Evolutionary conservation across 2,113 vertebrate genomes (phyloP).

Genomic region (Sylvietta virens): DNA sequence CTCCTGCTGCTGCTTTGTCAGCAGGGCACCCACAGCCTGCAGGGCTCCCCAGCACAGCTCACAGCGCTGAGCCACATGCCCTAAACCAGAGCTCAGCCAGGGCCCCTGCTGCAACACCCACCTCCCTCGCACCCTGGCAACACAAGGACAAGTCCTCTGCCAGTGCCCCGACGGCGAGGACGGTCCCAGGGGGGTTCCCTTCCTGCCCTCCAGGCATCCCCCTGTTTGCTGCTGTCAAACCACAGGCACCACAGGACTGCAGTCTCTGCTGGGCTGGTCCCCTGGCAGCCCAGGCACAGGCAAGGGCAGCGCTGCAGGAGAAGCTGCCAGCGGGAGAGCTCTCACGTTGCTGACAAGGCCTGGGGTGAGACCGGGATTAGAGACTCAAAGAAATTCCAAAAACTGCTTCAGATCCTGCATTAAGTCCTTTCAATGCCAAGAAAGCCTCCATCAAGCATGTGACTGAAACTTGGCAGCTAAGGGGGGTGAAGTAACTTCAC

Average conservation of each 20-base stretch:
- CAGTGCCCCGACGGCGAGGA: fast-evolving
- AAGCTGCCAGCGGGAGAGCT: neutral
- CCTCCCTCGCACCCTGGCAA: neutral
- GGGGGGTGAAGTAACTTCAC: slow-evolving; percentile 2
- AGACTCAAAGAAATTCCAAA: neutral
- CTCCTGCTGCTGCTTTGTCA: neutral
- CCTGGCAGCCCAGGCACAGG: fast-evolving
- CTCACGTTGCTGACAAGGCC: neutral
- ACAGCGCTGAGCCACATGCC: fast-evolving
- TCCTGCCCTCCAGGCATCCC: neutral
- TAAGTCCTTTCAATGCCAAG: neutral
- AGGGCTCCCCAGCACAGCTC: fast-evolving
- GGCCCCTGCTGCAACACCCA: neutral
- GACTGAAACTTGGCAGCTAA: slow-evolving; percentile 54
- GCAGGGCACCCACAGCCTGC: neutral
- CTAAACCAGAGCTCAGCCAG: neutral
- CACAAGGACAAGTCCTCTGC: neutral
- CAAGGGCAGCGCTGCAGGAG: neutral
- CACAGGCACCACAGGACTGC: fast-evolving
- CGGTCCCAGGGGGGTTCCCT: fast-evolving
- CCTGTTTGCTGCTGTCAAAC: neutral
- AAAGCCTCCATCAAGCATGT: slow-evolving; percentile 13
- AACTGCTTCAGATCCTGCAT: slow-evolving; percentile 2
- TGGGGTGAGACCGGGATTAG: neutral
- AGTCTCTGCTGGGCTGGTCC: neutral